These are phyloP conservation scores for Bhutanitis thaidina DNA, from an alignment of 2,888 invertebrate genomes.

Conservation along the genomic window DNA sequence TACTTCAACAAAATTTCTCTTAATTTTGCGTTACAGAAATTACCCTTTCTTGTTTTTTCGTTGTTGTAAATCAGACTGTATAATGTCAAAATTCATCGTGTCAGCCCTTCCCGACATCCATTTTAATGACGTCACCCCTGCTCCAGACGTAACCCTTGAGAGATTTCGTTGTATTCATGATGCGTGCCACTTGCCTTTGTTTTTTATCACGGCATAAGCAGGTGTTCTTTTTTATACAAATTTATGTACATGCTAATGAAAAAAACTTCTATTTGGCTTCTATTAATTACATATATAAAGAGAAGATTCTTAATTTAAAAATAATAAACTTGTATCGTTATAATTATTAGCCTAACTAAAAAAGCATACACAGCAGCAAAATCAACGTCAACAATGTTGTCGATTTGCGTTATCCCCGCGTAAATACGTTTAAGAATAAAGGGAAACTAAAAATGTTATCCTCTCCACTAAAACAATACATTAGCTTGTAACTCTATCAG, in stretches of 20 bases:
- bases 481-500: constrained; percentile 47
- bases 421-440: neutral
- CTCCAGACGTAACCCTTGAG: constrained; percentile 47
- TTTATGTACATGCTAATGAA: constrained; percentile 9
- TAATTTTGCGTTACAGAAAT: no score
- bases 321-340: no score
- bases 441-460: constrained; percentile 16
- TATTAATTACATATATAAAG: no score
- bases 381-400: neutral
- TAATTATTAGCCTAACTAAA: no score
- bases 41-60: constrained; percentile 1
- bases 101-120: constrained; percentile 44
- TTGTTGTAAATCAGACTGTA: constrained; percentile 16
- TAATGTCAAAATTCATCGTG: constrained; percentile 25
- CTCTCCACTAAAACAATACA: constrained; percentile 51
- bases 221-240: constrained; percentile 22
- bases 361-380: no score
- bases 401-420: neutral
- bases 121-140: constrained; percentile 65
- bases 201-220: constrained; percentile 31
- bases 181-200: constrained; percentile 35
- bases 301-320: no score
- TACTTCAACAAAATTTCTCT: no score
- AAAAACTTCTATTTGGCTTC: neutral
- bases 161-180: constrained; percentile 34